A percentile compares a stretch with the other conserved stretches of the same genome.
These are phyloP conservation scores for Muscicapa adusta DNA, from an alignment of 2,113 vertebrate species.

Conservation along the genomic window DNA sequence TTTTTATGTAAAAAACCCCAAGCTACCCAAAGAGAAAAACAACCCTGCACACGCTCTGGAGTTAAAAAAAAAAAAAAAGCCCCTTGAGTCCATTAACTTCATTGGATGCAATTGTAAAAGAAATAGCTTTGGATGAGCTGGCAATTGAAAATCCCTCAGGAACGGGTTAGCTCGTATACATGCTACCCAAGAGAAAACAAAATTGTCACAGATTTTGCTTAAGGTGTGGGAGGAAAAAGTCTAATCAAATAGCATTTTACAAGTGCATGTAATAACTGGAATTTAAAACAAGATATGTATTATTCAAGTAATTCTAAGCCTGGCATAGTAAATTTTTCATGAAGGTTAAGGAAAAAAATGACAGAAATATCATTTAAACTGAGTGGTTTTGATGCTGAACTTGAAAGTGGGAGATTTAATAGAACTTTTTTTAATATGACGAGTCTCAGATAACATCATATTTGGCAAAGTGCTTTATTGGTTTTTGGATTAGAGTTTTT, in stretches of 20 bases:
- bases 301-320: conserved; percentile 65
- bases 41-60: not conserved
- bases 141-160: conserved; percentile 20
- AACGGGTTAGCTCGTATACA: not conserved
- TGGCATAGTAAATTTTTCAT: conserved; percentile 60
- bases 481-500: conserved; percentile 62
- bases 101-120: conserved; percentile 4
- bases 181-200: conserved; percentile 43
- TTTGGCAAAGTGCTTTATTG: conserved; percentile 66
- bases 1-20: not conserved
- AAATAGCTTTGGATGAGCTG: conserved; percentile 24
- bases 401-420: conserved; percentile 63
- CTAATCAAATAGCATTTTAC: conserved; percentile 69
- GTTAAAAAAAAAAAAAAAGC: not conserved
- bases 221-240: conserved; percentile 57
- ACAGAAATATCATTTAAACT: conserved; percentile 66
- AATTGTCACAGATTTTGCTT: conserved; percentile 57
- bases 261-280: conserved; percentile 53
- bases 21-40: not conserved
- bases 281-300: conserved; percentile 66
- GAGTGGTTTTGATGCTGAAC: conserved; percentile 56
- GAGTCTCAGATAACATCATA: conserved; percentile 57
- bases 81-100: conserved; percentile 25
- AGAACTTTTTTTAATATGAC: conserved; percentile 59
- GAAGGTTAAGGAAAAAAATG: conserved; percentile 65